Percentiles rank a stretch among this genome's conserved stretches.
Conservation (phyloP, 2,113 vertebrate genomes). For the Elaphurus davidianus region DNA sequence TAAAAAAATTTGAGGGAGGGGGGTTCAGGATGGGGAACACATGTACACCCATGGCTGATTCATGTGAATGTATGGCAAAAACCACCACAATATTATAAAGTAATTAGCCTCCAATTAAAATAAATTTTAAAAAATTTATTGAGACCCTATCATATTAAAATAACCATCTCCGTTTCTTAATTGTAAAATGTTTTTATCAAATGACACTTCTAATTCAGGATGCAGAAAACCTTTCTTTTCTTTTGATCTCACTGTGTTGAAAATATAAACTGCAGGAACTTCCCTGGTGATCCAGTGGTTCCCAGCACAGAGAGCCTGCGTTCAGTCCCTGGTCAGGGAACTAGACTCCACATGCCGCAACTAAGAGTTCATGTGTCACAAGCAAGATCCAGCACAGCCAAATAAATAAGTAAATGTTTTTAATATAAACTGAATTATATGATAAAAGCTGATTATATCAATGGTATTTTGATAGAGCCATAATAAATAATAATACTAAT, state of each 20-base stretch:
- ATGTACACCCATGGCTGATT: background rate
- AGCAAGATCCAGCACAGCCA: background rate
- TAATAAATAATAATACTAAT: background rate
- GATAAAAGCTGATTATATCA: background rate
- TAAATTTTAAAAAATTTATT: background rate
- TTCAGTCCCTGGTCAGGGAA: background rate
- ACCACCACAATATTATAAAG: background rate
- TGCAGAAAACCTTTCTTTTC: background rate
- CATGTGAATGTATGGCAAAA: background rate
- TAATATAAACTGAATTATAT: background rate
- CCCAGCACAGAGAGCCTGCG: background rate
- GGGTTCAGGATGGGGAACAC: background rate
- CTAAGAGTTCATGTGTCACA: background rate
- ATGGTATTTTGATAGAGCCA: background rate
- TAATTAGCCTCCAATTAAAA: background rate
- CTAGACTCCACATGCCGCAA: background rate
- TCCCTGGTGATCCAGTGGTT: background rate
- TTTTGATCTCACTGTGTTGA: background rate
- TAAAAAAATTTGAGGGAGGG: background rate
- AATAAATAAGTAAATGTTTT: background rate
- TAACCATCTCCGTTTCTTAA: background rate
- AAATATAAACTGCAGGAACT: background rate
- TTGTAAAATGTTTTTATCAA: background rate
- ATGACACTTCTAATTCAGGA: background rate
- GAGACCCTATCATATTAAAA: background rate